These are phyloP conservation scores for Acanthoscelides obtectus DNA, from an alignment of 2,888 invertebrate genomes.

Conservation along the genomic window DNA sequence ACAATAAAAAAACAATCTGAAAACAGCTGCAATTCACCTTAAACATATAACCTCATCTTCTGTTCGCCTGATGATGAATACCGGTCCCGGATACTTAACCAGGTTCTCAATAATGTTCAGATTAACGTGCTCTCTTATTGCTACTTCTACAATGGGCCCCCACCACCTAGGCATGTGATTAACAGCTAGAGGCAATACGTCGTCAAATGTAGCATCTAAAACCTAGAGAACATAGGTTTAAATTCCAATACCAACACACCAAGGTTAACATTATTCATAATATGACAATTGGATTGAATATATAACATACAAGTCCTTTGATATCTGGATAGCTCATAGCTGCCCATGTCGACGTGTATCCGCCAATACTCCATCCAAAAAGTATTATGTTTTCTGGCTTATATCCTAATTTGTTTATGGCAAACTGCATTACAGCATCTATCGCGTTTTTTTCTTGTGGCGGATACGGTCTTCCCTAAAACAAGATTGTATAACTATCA, in stretches of 20 bases:
- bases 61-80: constrained; percentile 75
- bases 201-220: constrained; percentile 96
- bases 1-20: constrained; percentile 59
- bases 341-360: constrained; percentile 85
- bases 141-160: constrained; percentile 67
- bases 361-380: constrained; percentile 98
- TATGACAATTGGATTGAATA: too few relatives aligned
- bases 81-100: constrained; percentile 70
- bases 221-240: constrained; percentile 54
- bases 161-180: constrained; percentile 80
- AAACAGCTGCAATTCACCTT: constrained; percentile 43
- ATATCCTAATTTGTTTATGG: constrained; percentile 77
- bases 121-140: constrained; percentile 77
- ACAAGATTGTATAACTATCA: too few relatives aligned
- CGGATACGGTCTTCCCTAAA: constrained; percentile 75
- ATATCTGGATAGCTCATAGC: constrained; percentile 85
- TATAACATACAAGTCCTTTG: constrained; percentile 67
- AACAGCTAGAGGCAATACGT: constrained; percentile 82
- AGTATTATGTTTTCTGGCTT: constrained; percentile 74
- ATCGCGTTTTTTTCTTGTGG: constrained; percentile 82
- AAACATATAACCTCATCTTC: constrained; percentile 87
- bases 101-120: constrained; percentile 73
- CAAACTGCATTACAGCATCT: constrained; percentile 89
- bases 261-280: too few relatives aligned
- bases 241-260: background rate